These are phyloP conservation scores for Nymphalis c-album DNA, from an alignment of 2,888 invertebrate species.

Conservation along the genomic window DNA sequence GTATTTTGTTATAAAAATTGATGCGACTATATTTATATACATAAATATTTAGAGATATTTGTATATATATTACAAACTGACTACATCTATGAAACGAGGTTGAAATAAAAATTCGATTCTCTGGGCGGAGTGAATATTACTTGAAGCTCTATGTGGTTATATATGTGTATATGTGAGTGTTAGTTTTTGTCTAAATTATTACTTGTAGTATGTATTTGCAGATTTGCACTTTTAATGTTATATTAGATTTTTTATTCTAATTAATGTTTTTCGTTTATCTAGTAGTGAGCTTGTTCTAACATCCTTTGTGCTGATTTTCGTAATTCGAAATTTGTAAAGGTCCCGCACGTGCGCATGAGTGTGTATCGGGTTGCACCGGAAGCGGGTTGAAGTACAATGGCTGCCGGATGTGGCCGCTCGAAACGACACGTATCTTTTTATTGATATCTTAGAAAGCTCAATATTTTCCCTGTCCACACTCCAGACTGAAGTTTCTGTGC, in stretches of 20 bases:
- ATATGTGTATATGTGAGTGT: too few species aligned
- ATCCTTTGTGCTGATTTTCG: conserved; percentile 64
- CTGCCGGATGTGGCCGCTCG: conserved; percentile 79
- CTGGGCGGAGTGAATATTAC: too few species aligned
- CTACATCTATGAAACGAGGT: too few species aligned
- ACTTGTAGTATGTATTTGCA: not conserved
- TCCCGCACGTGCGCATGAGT: conserved; percentile 81
- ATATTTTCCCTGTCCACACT: conserved; percentile 75
- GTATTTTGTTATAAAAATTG: too few species aligned
- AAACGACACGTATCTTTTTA: conserved; percentile 80
- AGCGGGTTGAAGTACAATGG: conserved; percentile 76
- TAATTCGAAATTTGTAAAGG: conserved; percentile 73
- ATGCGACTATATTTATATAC: too few species aligned
- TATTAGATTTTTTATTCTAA: conserved; percentile 21
- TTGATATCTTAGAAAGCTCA: conserved; percentile 78
- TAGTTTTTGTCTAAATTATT: too few species aligned
- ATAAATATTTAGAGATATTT: too few species aligned
- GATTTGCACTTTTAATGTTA: not conserved
- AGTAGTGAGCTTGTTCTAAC: conserved; percentile 36
- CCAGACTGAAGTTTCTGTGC: conserved; percentile 57
- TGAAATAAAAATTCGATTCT: too few species aligned
- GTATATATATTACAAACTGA: too few species aligned
- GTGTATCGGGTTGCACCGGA: conserved; percentile 81
- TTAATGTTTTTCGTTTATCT: conserved; percentile 40
- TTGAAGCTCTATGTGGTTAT: too few species aligned